Evolutionary conservation across 2,888 invertebrate species (phyloP).

Genomic region (Scrobipalpa atriplicella): DNA sequence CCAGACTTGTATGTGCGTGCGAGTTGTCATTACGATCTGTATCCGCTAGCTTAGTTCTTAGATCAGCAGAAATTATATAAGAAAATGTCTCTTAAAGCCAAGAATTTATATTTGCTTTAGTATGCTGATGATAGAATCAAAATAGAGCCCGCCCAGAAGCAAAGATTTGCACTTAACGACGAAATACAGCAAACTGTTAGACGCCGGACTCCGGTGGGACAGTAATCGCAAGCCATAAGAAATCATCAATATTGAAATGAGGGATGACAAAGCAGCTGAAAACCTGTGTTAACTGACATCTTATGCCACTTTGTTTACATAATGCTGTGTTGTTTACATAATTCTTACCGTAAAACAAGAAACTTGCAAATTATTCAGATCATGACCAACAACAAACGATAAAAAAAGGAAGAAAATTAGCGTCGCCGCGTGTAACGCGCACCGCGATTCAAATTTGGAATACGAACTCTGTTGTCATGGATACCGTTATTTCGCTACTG

Average conservation of each 20-base stretch:
- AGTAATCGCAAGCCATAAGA: no score
- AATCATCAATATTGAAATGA: no score
- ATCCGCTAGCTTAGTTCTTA: not conserved
- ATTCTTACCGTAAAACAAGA: no score
- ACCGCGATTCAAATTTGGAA: constrained; percentile 66
- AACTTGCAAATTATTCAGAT: not conserved
- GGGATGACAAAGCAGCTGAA: not conserved
- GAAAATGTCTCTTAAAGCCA: not conserved
- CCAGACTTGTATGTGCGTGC: constrained; percentile 5
- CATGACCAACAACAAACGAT: constrained; percentile 12
- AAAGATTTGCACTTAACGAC: no score
- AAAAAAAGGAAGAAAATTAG: not conserved
- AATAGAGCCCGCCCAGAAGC: no score
- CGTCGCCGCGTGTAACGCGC: constrained; percentile 49
- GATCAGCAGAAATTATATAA: not conserved
- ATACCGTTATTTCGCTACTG: constrained; percentile 73
- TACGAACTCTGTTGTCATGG: constrained; percentile 55
- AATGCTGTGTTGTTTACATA: not conserved
- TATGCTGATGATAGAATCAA: no score
- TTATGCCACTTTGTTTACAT: not conserved
- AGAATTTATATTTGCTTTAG: no score
- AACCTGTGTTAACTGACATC: not conserved
- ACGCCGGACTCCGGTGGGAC: no score
- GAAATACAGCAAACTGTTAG: no score
- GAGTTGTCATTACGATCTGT: not conserved